Evolutionary conservation across 1,140 invertebrate genomes (phyloP).

Genomic region (Monochamus saltuarius): DNA sequence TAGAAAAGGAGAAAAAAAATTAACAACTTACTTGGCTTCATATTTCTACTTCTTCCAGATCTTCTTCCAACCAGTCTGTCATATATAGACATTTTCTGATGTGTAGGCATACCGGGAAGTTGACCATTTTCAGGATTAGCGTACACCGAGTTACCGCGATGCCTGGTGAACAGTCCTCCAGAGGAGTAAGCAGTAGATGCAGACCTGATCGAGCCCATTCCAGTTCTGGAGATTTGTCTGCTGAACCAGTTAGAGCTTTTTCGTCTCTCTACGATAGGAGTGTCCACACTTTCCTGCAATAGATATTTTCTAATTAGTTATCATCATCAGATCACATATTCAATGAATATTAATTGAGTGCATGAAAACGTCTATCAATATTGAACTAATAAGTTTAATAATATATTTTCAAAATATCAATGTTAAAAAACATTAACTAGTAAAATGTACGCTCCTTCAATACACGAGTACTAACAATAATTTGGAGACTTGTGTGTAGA

Average conservation of each 20-base stretch:
- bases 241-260: conserved; percentile 78
- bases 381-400: too few species aligned
- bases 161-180: conserved; percentile 70
- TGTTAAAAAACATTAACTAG: too few species aligned
- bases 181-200: conserved; percentile 82
- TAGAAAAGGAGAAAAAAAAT: too few species aligned
- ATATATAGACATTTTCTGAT: conserved; percentile 76
- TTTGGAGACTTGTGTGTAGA: too few species aligned
- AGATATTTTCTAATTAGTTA: too few species aligned
- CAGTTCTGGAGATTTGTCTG: conserved; percentile 77
- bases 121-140: conserved; percentile 74
- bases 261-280: conserved; percentile 77
- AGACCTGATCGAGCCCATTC: conserved; percentile 79
- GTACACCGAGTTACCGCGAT: conserved; percentile 64
- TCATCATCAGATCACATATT: too few species aligned
- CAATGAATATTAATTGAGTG: too few species aligned
- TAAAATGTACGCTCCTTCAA: too few species aligned
- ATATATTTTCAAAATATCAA: too few species aligned
- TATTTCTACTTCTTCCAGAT: conserved; percentile 64
- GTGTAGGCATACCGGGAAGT: conserved; percentile 49
- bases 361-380: too few species aligned
- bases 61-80: conserved; percentile 78
- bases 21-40: conserved; percentile 28
- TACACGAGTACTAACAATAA: too few species aligned
- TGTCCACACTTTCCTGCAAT: conserved; percentile 79